These are phyloP conservation scores for Rhinoderma darwinii DNA, from an alignment of 2,113 vertebrate species.

Conservation along the genomic window DNA sequence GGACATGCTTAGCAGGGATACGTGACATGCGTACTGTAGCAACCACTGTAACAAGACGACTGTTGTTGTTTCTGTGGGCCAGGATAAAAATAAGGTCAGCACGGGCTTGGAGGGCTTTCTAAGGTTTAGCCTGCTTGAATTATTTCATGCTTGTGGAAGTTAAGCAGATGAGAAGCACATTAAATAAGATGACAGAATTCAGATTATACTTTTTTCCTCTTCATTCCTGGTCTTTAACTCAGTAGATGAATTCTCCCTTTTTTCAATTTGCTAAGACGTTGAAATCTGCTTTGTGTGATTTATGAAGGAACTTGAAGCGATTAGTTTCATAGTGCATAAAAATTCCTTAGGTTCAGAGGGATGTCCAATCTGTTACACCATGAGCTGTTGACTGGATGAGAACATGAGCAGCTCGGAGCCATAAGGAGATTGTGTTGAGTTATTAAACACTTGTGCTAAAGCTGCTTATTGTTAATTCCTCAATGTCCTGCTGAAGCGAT, in stretches of 20 bases:
- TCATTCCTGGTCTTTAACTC: slow-evolving; percentile 64
- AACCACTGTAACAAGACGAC: slow-evolving; percentile 60
- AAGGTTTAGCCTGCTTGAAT: slow-evolving; percentile 70
- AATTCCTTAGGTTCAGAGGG: slow-evolving; percentile 82
- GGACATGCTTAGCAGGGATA: neutral
- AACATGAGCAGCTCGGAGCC: slow-evolving; percentile 81
- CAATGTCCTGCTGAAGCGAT: slow-evolving; percentile 84
- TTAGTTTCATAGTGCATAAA: slow-evolving; percentile 85
- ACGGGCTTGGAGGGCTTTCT: slow-evolving; percentile 66
- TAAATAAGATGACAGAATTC: slow-evolving; percentile 74
- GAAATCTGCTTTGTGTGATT: slow-evolving; percentile 84
- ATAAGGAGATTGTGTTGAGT: slow-evolving; percentile 91
- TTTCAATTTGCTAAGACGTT: slow-evolving; percentile 79
- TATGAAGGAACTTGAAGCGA: slow-evolving; percentile 84
- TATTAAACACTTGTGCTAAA: slow-evolving; percentile 94
- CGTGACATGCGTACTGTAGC: neutral
- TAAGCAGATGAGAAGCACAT: slow-evolving; percentile 76
- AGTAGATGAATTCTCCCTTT: slow-evolving; percentile 63
- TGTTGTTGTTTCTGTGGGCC: slow-evolving; percentile 64
- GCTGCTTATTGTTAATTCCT: slow-evolving; percentile 89
- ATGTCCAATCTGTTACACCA: slow-evolving; percentile 80
- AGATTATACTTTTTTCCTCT: slow-evolving; percentile 65
- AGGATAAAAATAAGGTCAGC: slow-evolving; percentile 68
- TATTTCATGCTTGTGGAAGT: slow-evolving; percentile 75
- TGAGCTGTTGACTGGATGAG: slow-evolving; percentile 77